Evolutionary conservation across 2,113 vertebrate species (phyloP).

Genomic region (Heterotilapia buettikoferi): DNA sequence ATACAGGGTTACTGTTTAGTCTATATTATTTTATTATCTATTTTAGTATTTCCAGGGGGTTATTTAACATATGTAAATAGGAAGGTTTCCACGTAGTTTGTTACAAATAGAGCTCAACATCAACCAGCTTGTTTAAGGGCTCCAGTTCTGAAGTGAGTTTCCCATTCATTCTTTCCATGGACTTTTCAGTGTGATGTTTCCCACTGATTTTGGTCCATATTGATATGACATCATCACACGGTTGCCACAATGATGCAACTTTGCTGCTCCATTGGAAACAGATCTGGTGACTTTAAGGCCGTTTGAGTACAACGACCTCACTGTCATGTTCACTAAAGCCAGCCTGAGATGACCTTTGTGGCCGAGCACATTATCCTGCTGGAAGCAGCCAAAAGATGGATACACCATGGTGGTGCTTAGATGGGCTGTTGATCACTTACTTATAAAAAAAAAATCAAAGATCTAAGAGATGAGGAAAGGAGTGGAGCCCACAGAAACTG

Average conservation of each 20-base stretch:
- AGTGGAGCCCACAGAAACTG: no score
- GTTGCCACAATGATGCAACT: not conserved
- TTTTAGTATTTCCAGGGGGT: not conserved
- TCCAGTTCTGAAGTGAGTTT: not conserved
- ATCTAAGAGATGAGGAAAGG: not conserved
- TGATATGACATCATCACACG: not conserved
- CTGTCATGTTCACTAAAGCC: not conserved
- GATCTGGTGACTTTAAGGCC: not conserved
- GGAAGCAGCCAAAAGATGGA: not conserved
- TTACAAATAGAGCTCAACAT: not conserved
- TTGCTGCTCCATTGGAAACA: not conserved
- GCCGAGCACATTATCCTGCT: rapidly evolving
- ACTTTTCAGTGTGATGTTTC: not conserved
- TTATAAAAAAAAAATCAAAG: not conserved
- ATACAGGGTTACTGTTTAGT: not conserved
- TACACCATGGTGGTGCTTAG: rapidly evolving
- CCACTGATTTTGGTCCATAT: rapidly evolving
- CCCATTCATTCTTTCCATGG: not conserved
- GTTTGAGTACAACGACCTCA: not conserved
- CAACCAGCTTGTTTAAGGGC: not conserved
- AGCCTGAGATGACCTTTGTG: not conserved
- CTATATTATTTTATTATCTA: not conserved
- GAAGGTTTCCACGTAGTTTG: rapidly evolving
- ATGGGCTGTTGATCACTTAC: not conserved
- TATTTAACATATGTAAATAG: rapidly evolving